phyloP scores from a whole-genome alignment of 2,113 vertebrate species.

The Myotis brandtii region DNA sequence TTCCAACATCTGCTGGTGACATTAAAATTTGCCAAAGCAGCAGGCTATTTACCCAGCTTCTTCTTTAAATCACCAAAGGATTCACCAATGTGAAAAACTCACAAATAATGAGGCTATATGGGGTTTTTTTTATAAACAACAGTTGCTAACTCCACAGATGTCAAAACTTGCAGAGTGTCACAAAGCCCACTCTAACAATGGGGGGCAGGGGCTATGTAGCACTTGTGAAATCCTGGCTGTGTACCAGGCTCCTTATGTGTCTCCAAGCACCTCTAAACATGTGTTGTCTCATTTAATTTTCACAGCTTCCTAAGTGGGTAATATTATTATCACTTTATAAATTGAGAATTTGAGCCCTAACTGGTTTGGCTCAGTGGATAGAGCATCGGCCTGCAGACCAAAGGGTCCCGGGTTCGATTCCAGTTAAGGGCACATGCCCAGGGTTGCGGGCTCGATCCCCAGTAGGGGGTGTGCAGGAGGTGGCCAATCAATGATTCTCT shows the following conservation, averaged over 20 bases:
- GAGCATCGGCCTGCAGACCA: no score
- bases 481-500: no score
- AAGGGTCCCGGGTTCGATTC: no score
- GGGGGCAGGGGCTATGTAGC: neutral
- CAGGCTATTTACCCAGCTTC: neutral
- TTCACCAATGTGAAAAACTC: neutral
- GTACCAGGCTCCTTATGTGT: neutral
- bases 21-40: neutral
- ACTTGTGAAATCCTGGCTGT: neutral
- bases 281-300: neutral
- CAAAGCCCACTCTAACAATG: neutral
- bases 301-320: neutral
- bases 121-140: neutral
- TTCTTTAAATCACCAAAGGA: neutral
- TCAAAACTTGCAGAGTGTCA: neutral
- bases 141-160: neutral
- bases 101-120: neutral
- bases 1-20: constrained; percentile 1
- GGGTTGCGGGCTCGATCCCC: no score
- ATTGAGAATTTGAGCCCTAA: neutral
- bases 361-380: no score
- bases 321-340: neutral
- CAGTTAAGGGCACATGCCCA: no score
- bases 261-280: neutral
- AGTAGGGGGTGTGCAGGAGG: no score